Evolutionary conservation across 2,888 invertebrate species (phyloP).

Genomic region (Dendrolimus houi): DNA sequence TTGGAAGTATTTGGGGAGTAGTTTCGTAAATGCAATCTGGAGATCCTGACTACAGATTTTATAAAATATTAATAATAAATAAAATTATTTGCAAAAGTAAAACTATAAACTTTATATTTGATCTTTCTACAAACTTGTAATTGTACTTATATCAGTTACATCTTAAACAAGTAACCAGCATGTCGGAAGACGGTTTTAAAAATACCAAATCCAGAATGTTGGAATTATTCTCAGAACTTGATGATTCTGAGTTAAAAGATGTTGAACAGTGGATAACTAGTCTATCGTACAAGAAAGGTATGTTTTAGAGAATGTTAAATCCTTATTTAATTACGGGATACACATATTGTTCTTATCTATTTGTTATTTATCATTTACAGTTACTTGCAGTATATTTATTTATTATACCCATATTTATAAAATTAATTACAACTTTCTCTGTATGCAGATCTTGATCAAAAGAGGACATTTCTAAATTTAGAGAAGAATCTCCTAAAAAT

Average conservation of each 20-base stretch:
- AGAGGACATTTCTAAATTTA: constrained; percentile 30
- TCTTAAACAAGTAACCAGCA: constrained; percentile 5
- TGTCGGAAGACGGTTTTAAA: constrained; percentile 33
- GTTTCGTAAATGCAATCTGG: no score
- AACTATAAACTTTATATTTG: no score
- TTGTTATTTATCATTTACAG: no score
- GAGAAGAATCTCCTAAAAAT: constrained; percentile 47
- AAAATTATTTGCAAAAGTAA: no score
- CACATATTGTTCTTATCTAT: no score
- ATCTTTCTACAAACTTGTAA: no score
- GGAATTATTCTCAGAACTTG: constrained; percentile 41
- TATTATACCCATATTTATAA: constrained; percentile 6
- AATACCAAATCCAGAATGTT: constrained; percentile 42
- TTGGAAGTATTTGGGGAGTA: no score
- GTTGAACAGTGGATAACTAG: constrained; percentile 58
- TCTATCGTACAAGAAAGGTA: constrained; percentile 51
- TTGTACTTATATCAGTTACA: no score
- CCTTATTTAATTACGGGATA: no score
- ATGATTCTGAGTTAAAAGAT: constrained; percentile 36
- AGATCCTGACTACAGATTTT: no score
- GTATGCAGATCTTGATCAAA: constrained; percentile 42
- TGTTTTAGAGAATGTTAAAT: not conserved
- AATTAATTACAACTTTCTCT: not conserved
- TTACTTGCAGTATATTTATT: not conserved
- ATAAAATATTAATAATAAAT: no score